These are phyloP conservation scores for Eublepharis macularius DNA, from an alignment of 2,113 vertebrate species.

Conservation along the genomic window DNA sequence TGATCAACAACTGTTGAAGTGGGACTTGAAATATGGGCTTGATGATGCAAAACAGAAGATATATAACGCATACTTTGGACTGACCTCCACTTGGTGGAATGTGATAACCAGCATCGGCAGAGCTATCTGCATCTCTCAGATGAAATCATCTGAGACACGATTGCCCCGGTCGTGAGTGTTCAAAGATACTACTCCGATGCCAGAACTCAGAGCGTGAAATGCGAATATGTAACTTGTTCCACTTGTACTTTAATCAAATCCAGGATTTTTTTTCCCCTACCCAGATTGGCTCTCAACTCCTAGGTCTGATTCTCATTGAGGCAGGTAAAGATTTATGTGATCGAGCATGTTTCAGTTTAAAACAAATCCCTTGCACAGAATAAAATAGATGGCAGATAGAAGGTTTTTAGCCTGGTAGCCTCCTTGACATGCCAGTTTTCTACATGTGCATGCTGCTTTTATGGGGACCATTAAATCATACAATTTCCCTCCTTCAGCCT, in stretches of 20 bases:
- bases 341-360: too few relatives aligned
- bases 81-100: not conserved
- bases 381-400: too few relatives aligned
- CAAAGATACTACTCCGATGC: not conserved
- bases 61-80: not conserved
- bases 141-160: constrained; percentile 10
- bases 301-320: not conserved
- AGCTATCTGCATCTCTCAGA: constrained; percentile 2
- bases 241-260: not conserved
- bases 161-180: too few relatives aligned
- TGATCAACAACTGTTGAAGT: constrained; percentile 32
- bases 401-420: too few relatives aligned
- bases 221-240: not conserved
- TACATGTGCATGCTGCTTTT: too few relatives aligned
- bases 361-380: too few relatives aligned
- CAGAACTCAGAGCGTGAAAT: not conserved
- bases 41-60: constrained; percentile 32
- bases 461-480: too few relatives aligned
- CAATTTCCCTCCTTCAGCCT: too few relatives aligned
- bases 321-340: not conserved
- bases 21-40: not conserved
- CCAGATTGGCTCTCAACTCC: not conserved
- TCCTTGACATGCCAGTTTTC: too few relatives aligned
- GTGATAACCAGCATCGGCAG: not conserved
- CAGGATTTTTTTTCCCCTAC: not conserved